A percentile compares a stretch with the other conserved stretches of the same genome.
phyloP scores from a whole-genome alignment of 2,888 invertebrate genomes.

The Macaria notata region DNA sequence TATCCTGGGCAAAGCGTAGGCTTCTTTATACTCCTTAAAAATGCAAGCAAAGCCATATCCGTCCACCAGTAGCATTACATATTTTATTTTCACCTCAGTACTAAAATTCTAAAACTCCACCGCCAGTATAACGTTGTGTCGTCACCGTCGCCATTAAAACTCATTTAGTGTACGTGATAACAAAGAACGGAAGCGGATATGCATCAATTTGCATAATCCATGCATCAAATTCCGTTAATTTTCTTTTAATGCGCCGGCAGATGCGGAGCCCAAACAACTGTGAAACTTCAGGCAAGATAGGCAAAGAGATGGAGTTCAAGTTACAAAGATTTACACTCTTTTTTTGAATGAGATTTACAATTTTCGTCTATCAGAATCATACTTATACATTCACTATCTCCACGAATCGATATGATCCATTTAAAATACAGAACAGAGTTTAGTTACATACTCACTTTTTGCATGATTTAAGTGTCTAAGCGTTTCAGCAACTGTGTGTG shows the following conservation, averaged over 20 bases:
- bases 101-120: slow-evolving; percentile 29
- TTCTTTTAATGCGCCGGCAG: slow-evolving; percentile 71
- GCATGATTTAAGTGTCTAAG: no score
- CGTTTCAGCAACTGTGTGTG: no score
- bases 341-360: no score
- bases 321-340: not conserved
- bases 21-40: no score
- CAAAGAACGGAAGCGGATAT: slow-evolving; percentile 67
- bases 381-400: no score
- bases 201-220: slow-evolving; percentile 75
- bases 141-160: slow-evolving; percentile 54
- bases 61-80: no score
- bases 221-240: slow-evolving; percentile 79
- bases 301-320: not conserved
- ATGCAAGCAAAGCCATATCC: no score
- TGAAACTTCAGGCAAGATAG: slow-evolving; percentile 13
- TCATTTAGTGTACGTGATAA: slow-evolving; percentile 70
- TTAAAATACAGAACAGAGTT: no score
- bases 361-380: no score
- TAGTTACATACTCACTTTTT: no score
- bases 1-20: no score
- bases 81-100: not conserved
- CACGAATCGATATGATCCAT: no score
- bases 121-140: slow-evolving; percentile 45
- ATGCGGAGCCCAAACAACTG: slow-evolving; percentile 41